Evolutionary conservation across 2,113 vertebrate species (phyloP).

Genomic region (Chitala chitala): DNA sequence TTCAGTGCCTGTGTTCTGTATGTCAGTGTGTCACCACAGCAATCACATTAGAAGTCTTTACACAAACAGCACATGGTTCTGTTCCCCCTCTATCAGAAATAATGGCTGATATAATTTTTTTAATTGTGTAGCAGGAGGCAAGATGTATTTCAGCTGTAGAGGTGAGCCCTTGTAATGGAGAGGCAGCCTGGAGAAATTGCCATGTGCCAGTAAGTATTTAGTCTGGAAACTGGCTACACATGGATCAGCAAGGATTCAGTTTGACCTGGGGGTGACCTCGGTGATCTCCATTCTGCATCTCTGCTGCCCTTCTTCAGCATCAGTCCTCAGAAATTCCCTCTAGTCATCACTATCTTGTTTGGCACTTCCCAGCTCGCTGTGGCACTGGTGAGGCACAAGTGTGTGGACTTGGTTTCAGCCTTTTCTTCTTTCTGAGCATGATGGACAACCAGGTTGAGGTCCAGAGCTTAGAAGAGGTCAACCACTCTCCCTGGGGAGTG

Average conservation of each 20-base stretch:
- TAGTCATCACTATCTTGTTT: no score
- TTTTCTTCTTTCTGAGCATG: neutral
- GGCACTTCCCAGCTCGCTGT: neutral
- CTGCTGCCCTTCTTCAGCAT: neutral
- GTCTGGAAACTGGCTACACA: no score
- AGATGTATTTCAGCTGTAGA: neutral
- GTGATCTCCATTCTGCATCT: neutral
- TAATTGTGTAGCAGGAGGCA: neutral
- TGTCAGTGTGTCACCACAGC: neutral
- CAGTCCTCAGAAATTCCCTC: neutral
- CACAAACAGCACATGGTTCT: neutral
- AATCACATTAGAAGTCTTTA: neutral
- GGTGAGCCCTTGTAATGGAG: neutral
- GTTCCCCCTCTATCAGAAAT: neutral
- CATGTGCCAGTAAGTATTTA: no score
- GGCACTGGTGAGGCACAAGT: neutral
- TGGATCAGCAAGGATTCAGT: no score
- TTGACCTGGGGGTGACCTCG: neutral
- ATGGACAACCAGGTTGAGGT: neutral
- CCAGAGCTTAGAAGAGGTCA: neutral
- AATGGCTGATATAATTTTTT: neutral
- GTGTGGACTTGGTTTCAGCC: neutral
- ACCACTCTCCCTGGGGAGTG: neutral
- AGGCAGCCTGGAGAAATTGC: neutral
- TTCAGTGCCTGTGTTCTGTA: neutral